A percentile compares a stretch with the other conserved stretches of the same genome.
These are phyloP conservation scores for Notocelia uddmanniana DNA, from an alignment of 2,888 invertebrate genomes.

Conservation along the genomic window DNA sequence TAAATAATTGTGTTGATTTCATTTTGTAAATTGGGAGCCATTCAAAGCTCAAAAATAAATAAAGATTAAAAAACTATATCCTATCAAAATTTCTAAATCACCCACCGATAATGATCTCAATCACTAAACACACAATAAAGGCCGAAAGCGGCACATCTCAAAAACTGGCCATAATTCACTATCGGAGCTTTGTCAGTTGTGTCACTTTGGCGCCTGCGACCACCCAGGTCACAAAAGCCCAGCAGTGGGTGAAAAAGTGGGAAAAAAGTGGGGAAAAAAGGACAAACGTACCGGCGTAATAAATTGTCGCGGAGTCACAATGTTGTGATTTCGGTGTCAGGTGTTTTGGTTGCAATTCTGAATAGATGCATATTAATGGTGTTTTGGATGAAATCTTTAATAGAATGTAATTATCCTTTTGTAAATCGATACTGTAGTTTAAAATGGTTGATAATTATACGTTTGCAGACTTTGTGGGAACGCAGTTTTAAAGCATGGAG, in stretches of 20 bases:
- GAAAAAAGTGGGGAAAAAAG: slow-evolving; percentile 20
- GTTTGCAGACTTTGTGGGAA: not conserved
- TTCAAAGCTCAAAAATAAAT: not conserved
- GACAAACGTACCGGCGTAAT: slow-evolving; percentile 25
- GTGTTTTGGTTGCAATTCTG: slow-evolving; percentile 13
- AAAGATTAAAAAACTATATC: slow-evolving; percentile 9
- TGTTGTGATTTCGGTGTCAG: slow-evolving; percentile 27
- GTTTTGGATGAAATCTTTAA: slow-evolving; percentile 13
- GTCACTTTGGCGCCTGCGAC: slow-evolving; percentile 16
- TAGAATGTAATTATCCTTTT: not conserved
- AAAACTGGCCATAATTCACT: slow-evolving; percentile 21
- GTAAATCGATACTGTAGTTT: not conserved
- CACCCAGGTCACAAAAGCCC: slow-evolving; percentile 24
- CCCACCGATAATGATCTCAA: slow-evolving; percentile 2
- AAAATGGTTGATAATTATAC: not conserved
- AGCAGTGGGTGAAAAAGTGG: slow-evolving; percentile 18
- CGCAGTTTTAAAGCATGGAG: too few relatives aligned
- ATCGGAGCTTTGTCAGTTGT: slow-evolving; percentile 12
- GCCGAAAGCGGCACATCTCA: slow-evolving; percentile 16
- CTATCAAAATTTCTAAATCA: slow-evolving; percentile 14
- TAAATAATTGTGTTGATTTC: too few relatives aligned
- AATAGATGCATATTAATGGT: slow-evolving; percentile 19
- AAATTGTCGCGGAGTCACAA: slow-evolving; percentile 32
- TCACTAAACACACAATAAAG: slow-evolving; percentile 32
- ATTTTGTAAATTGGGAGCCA: not conserved